Percentiles rank a stretch among this genome's conserved stretches.
Conservation (phyloP, 2,888 invertebrate species). For the Mimachlamys varia region DNA sequence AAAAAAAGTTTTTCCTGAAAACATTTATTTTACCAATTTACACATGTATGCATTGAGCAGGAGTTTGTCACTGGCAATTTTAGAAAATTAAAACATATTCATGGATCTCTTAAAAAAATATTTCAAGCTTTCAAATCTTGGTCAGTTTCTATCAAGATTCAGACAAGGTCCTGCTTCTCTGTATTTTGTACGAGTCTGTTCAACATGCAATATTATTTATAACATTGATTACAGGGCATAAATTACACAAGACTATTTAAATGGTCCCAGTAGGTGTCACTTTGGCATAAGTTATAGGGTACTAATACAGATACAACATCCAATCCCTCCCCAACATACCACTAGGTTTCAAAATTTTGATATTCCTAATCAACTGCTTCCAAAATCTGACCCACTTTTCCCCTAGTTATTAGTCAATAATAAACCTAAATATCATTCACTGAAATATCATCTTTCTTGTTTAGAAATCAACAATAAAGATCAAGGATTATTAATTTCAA, state of each 20-base stretch:
- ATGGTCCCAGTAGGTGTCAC: background rate
- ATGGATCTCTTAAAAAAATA: slow-evolving; percentile 32
- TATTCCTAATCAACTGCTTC: background rate
- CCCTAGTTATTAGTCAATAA: background rate
- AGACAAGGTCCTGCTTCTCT: slow-evolving; percentile 34
- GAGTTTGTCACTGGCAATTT: slow-evolving; percentile 21
- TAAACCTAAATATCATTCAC: background rate
- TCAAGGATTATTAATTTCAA: background rate
- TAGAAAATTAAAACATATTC: slow-evolving; percentile 36
- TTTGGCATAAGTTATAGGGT: background rate
- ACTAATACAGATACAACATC: background rate
- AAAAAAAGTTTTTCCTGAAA: slow-evolving; percentile 2
- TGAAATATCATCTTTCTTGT: background rate
- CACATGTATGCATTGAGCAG: slow-evolving; percentile 14
- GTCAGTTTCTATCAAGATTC: slow-evolving; percentile 31
- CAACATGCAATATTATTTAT: slow-evolving; percentile 36
- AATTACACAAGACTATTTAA: background rate
- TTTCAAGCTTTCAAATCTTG: slow-evolving; percentile 36
- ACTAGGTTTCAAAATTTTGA: background rate
- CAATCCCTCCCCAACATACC: background rate
- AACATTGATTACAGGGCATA: slow-evolving; percentile 29
- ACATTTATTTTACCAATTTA: slow-evolving; percentile 36
- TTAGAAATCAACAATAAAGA: background rate
- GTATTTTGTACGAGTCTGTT: slow-evolving; percentile 25
- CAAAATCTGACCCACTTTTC: background rate